Conservation (phyloP, 1,140 invertebrate genomes). For the Macrobrachium rosenbergii region DNA sequence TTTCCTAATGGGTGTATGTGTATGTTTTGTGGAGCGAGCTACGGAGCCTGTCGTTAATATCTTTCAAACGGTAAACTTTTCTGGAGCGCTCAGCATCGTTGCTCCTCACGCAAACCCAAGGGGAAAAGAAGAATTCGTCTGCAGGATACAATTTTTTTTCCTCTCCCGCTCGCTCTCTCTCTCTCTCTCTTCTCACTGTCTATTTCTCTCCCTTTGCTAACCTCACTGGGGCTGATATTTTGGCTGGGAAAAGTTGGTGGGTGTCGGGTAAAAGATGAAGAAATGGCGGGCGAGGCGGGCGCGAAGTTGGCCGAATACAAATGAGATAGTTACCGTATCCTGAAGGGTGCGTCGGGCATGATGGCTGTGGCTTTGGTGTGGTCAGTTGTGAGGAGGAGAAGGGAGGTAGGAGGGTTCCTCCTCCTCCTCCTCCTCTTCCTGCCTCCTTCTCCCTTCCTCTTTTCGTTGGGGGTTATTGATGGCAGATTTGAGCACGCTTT, state of each 20-base stretch:
- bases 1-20: too few species aligned
- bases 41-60: too few species aligned
- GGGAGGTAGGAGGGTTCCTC: not conserved
- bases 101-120: too few species aligned
- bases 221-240: slow-evolving; percentile 47
- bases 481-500: too few species aligned
- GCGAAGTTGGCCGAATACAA: slow-evolving; percentile 64
- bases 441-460: not conserved
- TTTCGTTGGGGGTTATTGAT: too few species aligned
- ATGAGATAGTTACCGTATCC: slow-evolving; percentile 64
- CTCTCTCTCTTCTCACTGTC: not conserved
- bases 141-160: not conserved
- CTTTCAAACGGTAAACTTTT: too few species aligned
- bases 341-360: slow-evolving; percentile 32
- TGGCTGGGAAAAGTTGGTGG: slow-evolving; percentile 63
- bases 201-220: not conserved
- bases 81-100: too few species aligned
- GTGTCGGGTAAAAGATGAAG: slow-evolving; percentile 62
- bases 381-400: not conserved
- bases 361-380: slow-evolving; percentile 4
- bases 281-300: slow-evolving; percentile 55
- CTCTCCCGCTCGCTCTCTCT: slow-evolving; percentile 14
- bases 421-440: slow-evolving; percentile 36
- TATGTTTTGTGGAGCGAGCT: too few species aligned
- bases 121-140: too few species aligned